Conservation (phyloP, 2,797 vertebrate species). For the Apogon talboti region DNA sequence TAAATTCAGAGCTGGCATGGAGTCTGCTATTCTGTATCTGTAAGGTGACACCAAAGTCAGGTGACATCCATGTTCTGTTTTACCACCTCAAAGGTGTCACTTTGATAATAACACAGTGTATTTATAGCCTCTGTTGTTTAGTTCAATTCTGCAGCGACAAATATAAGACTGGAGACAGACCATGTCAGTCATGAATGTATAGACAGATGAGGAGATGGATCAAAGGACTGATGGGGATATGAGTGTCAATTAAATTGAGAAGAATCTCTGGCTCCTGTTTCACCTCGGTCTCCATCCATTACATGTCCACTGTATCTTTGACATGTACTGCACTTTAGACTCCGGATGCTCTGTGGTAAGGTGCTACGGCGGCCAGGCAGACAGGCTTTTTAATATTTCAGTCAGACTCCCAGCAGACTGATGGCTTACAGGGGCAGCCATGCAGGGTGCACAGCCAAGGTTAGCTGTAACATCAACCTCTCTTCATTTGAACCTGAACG, state of each 20-base stretch:
- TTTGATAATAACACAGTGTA: constrained; percentile 41
- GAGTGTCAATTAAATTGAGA: constrained; percentile 47
- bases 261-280: constrained; percentile 35
- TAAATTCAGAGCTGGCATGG: background rate
- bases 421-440: constrained; percentile 76
- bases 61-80: constrained; percentile 41
- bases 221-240: constrained; percentile 38
- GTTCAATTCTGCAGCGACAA: constrained; percentile 32
- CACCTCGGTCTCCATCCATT: constrained; percentile 44
- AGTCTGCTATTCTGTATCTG: constrained; percentile 3
- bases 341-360: constrained; percentile 20
- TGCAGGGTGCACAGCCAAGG: constrained; percentile 72
- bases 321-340: constrained; percentile 25
- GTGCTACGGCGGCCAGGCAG: constrained; percentile 40
- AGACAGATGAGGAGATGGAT: constrained; percentile 31
- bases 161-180: constrained; percentile 24
- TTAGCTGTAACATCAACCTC: constrained; percentile 72
- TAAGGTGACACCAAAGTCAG: constrained; percentile 17
- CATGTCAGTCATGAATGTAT: constrained; percentile 30
- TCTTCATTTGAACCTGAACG: constrained; percentile 65
- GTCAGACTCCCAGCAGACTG: constrained; percentile 72
- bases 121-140: constrained; percentile 34
- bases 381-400: constrained; percentile 76
- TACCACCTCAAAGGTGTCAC: constrained; percentile 34
- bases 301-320: constrained; percentile 37